A percentile compares a stretch with the other conserved stretches of the same genome.
phyloP scores from a whole-genome alignment of 2,797 vertebrate genomes.

The Sebastes minor region DNA sequence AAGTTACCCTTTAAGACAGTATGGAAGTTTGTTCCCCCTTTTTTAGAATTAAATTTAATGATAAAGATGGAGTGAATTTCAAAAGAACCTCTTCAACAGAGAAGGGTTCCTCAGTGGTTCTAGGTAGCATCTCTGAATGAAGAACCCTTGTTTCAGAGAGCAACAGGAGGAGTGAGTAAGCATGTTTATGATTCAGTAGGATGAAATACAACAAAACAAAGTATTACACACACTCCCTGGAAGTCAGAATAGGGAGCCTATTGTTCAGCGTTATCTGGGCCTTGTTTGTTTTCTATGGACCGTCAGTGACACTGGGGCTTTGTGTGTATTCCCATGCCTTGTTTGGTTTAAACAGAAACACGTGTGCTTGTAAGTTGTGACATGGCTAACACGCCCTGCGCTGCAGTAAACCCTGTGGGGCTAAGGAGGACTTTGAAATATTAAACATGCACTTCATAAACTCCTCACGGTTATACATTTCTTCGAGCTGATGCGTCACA shows the following conservation, averaged over 20 bases:
- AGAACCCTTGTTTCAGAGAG: conserved; percentile 17
- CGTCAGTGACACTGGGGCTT: conserved; percentile 69
- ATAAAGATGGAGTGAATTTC: neutral
- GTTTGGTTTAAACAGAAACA: conserved; percentile 79
- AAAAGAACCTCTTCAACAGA: neutral
- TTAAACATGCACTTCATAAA: conserved; percentile 59
- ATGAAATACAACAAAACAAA: conserved; percentile 68
- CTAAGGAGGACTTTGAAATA: conserved; percentile 66
- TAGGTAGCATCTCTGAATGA: neutral
- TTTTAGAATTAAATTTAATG: neutral
- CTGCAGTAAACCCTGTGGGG: conserved; percentile 63
- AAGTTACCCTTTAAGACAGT: neutral
- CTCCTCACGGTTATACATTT: conserved; percentile 43
- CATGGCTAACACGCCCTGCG: conserved; percentile 64
- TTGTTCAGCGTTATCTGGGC: conserved; percentile 78
- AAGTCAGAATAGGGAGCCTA: conserved; percentile 74
- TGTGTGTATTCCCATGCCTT: conserved; percentile 75
- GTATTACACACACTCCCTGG: conserved; percentile 66
- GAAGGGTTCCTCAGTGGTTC: neutral
- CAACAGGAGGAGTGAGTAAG: conserved; percentile 9
- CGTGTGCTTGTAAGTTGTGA: conserved; percentile 78
- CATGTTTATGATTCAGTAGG: conserved; percentile 70
- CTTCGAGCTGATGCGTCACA: conserved; percentile 48
- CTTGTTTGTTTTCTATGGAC: conserved; percentile 75
- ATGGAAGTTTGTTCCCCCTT: neutral